phyloP scores from a whole-genome alignment of 2,113 vertebrate species.

The Azemiops feae region DNA sequence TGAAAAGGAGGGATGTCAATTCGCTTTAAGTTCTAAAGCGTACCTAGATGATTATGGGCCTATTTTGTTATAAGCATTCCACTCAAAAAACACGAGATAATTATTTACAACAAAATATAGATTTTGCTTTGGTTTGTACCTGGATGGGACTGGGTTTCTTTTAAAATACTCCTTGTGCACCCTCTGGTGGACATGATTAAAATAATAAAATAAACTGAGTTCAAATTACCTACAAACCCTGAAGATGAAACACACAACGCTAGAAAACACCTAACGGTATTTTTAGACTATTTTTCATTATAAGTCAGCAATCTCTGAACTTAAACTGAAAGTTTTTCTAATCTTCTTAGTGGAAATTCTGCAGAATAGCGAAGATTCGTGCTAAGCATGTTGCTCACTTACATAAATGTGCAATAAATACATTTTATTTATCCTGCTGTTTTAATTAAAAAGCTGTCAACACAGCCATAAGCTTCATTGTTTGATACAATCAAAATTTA shows the following conservation, averaged over 20 bases:
- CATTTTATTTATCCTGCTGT: background rate
- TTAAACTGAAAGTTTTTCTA: background rate
- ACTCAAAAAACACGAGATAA: background rate
- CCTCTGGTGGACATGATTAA: constrained; percentile 57
- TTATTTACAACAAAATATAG: background rate
- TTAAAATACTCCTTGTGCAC: constrained; percentile 51
- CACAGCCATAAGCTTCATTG: background rate
- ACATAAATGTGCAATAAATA: background rate
- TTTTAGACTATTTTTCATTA: background rate
- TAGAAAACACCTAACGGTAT: background rate
- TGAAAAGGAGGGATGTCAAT: background rate
- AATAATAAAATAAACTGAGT: background rate
- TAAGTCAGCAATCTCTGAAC: background rate
- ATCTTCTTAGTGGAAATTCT: background rate
- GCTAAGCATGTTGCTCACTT: background rate
- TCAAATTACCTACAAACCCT: background rate
- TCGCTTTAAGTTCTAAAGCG: background rate
- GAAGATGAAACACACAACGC: background rate
- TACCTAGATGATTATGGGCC: too few species aligned
- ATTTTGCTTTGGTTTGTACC: rapidly evolving
- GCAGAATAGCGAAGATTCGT: background rate
- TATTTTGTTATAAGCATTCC: constrained; percentile 24
- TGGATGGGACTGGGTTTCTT: background rate
- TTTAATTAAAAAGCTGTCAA: background rate
- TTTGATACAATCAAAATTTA: background rate